These are phyloP conservation scores for Alcis repandata DNA, from an alignment of 2,888 invertebrate genomes.

Conservation along the genomic window DNA sequence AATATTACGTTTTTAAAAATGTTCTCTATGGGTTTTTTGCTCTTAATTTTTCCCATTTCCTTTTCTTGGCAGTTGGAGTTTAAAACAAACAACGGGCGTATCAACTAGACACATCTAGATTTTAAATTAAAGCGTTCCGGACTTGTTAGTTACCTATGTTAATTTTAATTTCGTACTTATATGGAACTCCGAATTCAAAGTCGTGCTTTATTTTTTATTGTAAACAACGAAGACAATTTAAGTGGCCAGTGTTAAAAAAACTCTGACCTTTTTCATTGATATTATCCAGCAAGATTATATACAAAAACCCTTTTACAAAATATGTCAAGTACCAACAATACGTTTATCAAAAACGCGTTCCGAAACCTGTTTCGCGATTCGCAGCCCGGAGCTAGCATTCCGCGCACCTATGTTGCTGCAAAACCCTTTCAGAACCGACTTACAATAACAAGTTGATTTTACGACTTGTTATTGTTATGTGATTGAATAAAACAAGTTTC, in stretches of 20 bases:
- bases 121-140: constrained; percentile 36
- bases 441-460: constrained; percentile 51
- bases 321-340: constrained; percentile 21
- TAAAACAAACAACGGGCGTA: constrained; percentile 53
- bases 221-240: constrained; percentile 13
- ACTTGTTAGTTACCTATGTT: constrained; percentile 29
- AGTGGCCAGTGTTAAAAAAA: constrained; percentile 50
- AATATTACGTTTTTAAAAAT: constrained; percentile 72
- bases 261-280: neutral
- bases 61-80: constrained; percentile 57
- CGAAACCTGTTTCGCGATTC: constrained; percentile 66
- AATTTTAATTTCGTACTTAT: constrained; percentile 50
- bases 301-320: neutral
- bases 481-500: constrained; percentile 48
- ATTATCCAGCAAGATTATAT: neutral
- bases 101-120: constrained; percentile 39
- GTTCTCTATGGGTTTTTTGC: constrained; percentile 51
- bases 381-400: constrained; percentile 77
- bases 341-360: constrained; percentile 53
- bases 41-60: constrained; percentile 57
- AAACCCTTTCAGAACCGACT: constrained; percentile 64
- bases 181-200: constrained; percentile 42
- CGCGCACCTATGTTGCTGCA: constrained; percentile 72
- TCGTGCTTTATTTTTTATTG: neutral
- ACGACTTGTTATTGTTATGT: constrained; percentile 44